These are phyloP conservation scores for Bos javanicus DNA, from an alignment of 2,113 vertebrate genomes.

Conservation along the genomic window DNA sequence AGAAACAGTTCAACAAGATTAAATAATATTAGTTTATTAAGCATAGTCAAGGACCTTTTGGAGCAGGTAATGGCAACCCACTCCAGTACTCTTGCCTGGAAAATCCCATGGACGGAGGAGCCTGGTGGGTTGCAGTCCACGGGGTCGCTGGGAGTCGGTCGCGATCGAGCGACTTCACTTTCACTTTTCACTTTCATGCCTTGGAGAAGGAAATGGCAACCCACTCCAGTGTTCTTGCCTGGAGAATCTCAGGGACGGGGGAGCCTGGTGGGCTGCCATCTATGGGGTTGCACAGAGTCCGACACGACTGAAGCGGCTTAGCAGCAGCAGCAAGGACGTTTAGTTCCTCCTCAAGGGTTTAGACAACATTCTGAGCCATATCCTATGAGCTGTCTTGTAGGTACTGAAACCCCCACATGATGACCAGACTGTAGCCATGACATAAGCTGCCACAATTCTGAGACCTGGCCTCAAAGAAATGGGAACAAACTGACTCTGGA, in stretches of 20 bases:
- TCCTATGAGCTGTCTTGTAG: not conserved
- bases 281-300: not conserved
- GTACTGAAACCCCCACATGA: not conserved
- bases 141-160: accelerated
- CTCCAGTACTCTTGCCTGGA: not conserved
- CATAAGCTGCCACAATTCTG: not conserved
- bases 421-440: not conserved
- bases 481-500: not conserved
- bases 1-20: not conserved
- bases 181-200: not conserved
- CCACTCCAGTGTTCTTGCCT: not conserved
- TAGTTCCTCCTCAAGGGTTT: not conserved
- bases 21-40: not conserved
- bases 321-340: not conserved
- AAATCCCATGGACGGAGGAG: not conserved
- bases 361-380: not conserved
- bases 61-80: not conserved
- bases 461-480: not conserved
- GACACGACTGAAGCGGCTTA: not conserved
- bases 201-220: not conserved
- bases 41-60: not conserved
- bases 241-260: not conserved
- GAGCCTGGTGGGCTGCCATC: not conserved
- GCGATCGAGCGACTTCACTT: not conserved
- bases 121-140: not conserved